A percentile compares a stretch with the other conserved stretches of the same genome.
Evolutionary conservation across 2,888 invertebrate genomes (phyloP).

Genomic region (Aporophyla nigra): DNA sequence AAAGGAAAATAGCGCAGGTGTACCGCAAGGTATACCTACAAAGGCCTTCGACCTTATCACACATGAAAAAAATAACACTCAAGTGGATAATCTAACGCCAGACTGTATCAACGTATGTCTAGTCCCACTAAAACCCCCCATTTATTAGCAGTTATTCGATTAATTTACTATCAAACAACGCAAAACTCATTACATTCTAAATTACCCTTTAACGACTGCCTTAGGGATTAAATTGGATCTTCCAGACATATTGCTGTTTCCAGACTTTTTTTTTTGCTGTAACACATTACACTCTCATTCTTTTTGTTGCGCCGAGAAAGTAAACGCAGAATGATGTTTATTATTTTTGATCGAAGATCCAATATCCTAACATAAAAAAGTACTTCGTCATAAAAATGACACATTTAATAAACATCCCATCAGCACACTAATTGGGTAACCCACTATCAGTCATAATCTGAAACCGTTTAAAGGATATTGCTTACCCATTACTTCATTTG

Average conservation of each 20-base stretch:
- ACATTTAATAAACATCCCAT: background rate
- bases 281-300: background rate
- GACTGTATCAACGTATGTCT: conserved; percentile 24
- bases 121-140: conserved; percentile 22
- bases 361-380: background rate
- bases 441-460: too few relatives aligned
- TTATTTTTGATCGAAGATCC: background rate
- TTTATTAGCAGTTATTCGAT: conserved; percentile 48
- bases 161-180: conserved; percentile 46
- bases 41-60: conserved; percentile 21
- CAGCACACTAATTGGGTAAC: too few relatives aligned
- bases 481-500: too few relatives aligned
- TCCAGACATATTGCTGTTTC: conserved; percentile 43
- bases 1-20: background rate
- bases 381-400: too few relatives aligned
- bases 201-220: conserved; percentile 48
- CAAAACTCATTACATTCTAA: conserved; percentile 46
- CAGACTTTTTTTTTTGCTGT: conserved; percentile 29
- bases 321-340: background rate
- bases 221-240: conserved; percentile 22
- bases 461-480: too few relatives aligned
- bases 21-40: background rate
- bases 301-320: background rate
- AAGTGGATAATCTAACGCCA: conserved; percentile 11
- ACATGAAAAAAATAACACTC: background rate